Evolutionary conservation across 1,140 invertebrate species (phyloP).

Genomic region (Eurosta solidaginis): DNA sequence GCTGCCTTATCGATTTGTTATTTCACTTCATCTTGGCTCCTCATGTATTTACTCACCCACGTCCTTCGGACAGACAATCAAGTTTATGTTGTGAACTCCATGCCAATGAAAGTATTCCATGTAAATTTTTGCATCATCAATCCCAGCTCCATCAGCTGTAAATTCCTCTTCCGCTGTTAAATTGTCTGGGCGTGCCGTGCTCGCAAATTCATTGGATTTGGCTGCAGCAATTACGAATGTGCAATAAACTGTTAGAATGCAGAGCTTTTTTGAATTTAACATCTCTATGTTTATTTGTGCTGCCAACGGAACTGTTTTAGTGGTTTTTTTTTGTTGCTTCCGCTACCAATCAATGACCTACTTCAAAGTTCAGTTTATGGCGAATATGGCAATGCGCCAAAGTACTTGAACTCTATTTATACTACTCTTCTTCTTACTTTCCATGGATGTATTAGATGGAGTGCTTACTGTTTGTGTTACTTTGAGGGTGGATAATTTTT

Average conservation of each 20-base stretch:
- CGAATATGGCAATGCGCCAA: neutral
- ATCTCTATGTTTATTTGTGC: neutral
- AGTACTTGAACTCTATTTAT: neutral
- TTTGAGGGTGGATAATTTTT: no score
- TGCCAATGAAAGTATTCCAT: constrained; percentile 55
- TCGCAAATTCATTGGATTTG: neutral
- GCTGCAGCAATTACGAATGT: neutral
- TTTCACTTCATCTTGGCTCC: neutral
- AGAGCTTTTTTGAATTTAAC: neutral
- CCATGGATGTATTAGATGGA: no score
- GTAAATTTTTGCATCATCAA: constrained; percentile 31
- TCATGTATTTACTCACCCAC: constrained; percentile 43
- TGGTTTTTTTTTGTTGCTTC: neutral
- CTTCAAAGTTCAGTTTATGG: neutral
- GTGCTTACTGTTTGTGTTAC: no score
- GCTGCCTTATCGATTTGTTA: neutral
- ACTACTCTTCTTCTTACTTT: neutral
- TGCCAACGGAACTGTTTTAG: neutral
- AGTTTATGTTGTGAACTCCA: constrained; percentile 51
- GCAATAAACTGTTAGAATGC: neutral
- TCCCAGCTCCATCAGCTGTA: neutral
- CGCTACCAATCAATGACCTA: neutral
- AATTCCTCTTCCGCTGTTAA: neutral
- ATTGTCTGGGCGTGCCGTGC: neutral
- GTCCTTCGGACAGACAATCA: constrained; percentile 54